Conservation (phyloP, 2,888 invertebrate species). For the Acrobasis consociella region DNA sequence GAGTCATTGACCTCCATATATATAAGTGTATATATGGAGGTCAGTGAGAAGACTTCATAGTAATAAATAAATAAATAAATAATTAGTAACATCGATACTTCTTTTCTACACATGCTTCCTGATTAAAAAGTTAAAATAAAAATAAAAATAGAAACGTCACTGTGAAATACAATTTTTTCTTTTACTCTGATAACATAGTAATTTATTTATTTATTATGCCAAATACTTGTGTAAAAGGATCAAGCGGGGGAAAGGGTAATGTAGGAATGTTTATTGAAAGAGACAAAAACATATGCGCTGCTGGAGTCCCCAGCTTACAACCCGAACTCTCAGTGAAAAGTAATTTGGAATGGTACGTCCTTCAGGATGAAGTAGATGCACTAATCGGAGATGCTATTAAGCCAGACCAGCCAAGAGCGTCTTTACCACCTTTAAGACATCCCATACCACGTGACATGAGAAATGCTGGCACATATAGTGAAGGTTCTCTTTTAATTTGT, state of each 20-base stretch:
- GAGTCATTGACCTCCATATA: no score
- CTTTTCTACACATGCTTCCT: no score
- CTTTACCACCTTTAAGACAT: slow-evolving; percentile 35
- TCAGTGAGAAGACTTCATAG: no score
- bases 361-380: slow-evolving; percentile 52
- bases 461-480: slow-evolving; percentile 35
- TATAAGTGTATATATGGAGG: no score
- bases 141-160: not conserved
- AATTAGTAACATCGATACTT: no score
- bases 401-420: slow-evolving; percentile 33
- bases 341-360: slow-evolving; percentile 38
- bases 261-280: slow-evolving; percentile 48
- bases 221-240: slow-evolving; percentile 22
- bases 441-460: slow-evolving; percentile 21
- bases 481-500: slow-evolving; percentile 39
- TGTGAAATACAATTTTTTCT: not conserved
- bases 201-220: slow-evolving; percentile 38
- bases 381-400: slow-evolving; percentile 44
- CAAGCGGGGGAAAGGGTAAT: slow-evolving; percentile 51
- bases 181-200: slow-evolving; percentile 34
- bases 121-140: not conserved
- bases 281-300: slow-evolving; percentile 43
- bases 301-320: slow-evolving; percentile 42
- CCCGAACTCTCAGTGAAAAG: slow-evolving; percentile 32
- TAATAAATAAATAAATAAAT: no score